A percentile compares a stretch with the other conserved stretches of the same genome.
These are phyloP conservation scores for Selenia dentaria DNA, from an alignment of 2,888 invertebrate genomes.

Conservation along the genomic window DNA sequence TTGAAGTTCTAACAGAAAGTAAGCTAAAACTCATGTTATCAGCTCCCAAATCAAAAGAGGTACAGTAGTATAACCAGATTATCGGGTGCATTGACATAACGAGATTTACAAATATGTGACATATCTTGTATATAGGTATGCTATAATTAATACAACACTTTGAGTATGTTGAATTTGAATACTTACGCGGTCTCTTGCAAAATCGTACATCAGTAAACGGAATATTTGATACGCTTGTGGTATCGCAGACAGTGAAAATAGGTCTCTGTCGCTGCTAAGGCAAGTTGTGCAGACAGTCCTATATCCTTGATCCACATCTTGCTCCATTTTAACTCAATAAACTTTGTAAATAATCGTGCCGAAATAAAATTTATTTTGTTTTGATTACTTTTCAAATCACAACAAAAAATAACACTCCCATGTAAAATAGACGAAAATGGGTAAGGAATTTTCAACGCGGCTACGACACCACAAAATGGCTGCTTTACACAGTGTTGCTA, in stretches of 20 bases:
- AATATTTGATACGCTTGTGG: slow-evolving; percentile 64
- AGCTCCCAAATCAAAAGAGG: too few relatives aligned
- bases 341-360: slow-evolving; percentile 30
- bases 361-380: slow-evolving; percentile 47
- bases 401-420: slow-evolving; percentile 84
- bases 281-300: slow-evolving; percentile 67
- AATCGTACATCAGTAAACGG: slow-evolving; percentile 70
- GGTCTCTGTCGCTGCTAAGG: slow-evolving; percentile 67
- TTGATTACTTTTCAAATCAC: slow-evolving; percentile 65
- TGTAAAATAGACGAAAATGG: slow-evolving; percentile 82
- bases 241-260: slow-evolving; percentile 57
- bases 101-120: too few relatives aligned
- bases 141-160: too few relatives aligned
- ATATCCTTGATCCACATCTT: slow-evolving; percentile 65
- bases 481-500: slow-evolving; percentile 71
- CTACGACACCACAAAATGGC: slow-evolving; percentile 83
- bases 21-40: too few relatives aligned
- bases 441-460: slow-evolving; percentile 62
- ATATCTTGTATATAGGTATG: too few relatives aligned
- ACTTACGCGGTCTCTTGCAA: slow-evolving; percentile 71
- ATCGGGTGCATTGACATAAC: too few relatives aligned
- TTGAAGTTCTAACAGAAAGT: too few relatives aligned
- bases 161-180: too few relatives aligned
- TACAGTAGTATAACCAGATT: too few relatives aligned
- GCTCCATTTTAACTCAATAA: slow-evolving; percentile 62